A percentile compares a stretch with the other conserved stretches of the same genome.
These are phyloP conservation scores for Hydrozoanthus gracilis DNA, from an alignment of 92 coral and sea anemone species.

Conservation along the genomic window DNA sequence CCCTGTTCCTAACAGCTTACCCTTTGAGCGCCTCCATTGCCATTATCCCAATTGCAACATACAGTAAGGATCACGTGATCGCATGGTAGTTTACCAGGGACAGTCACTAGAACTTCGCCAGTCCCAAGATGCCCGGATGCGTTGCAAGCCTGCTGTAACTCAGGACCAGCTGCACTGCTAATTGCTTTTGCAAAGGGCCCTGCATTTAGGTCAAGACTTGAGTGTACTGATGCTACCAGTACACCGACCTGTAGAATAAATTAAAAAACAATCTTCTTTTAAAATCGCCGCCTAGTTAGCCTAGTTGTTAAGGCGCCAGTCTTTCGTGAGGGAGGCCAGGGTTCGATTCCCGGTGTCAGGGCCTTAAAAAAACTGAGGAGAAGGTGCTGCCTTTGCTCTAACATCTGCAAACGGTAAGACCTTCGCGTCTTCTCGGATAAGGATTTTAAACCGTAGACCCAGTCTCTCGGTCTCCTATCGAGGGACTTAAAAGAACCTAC, in stretches of 20 bases:
- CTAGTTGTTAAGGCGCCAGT: too few relatives aligned
- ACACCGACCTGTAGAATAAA: conserved; percentile 48
- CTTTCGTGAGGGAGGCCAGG: too few relatives aligned
- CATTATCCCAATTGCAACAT: conserved; percentile 66
- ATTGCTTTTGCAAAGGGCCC: conserved; percentile 58
- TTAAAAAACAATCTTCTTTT: background rate
- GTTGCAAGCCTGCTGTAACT: conserved; percentile 31
- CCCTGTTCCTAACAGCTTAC: conserved; percentile 24
- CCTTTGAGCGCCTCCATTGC: conserved; percentile 42
- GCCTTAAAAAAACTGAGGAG: too few relatives aligned
- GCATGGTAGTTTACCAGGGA: conserved; percentile 54
- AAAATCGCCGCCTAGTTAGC: too few relatives aligned
- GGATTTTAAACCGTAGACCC: too few relatives aligned
- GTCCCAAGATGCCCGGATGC: conserved; percentile 27
- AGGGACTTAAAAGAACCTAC: too few relatives aligned
- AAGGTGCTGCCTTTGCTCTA: too few relatives aligned
- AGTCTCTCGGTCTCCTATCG: too few relatives aligned
- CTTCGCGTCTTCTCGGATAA: too few relatives aligned
- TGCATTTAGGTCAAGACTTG: conserved; percentile 43
- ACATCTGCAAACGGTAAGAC: too few relatives aligned
- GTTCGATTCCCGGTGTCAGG: too few relatives aligned
- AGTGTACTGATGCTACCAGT: conserved; percentile 46
- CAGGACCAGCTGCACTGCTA: conserved; percentile 50
- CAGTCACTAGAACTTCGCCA: conserved; percentile 57
- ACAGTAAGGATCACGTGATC: conserved; percentile 62